Evolutionary conservation across 2,113 vertebrate genomes (phyloP).

Genomic region (Pitta sordida): DNA sequence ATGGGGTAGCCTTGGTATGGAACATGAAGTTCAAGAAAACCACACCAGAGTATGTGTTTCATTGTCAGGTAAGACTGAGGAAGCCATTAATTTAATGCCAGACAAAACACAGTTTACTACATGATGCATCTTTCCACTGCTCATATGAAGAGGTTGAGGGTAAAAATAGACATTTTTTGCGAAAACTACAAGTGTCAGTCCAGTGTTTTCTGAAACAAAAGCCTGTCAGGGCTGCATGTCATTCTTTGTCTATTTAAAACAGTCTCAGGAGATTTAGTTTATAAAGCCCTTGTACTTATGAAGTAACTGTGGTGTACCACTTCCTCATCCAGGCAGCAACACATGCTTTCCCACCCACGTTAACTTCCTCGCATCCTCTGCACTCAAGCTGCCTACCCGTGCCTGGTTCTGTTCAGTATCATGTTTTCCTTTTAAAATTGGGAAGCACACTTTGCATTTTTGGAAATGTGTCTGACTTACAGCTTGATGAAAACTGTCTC

Average conservation of each 20-base stretch:
- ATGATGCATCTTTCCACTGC: not conserved
- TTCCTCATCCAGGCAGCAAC: conserved; percentile 82
- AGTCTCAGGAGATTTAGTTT: conserved; percentile 72
- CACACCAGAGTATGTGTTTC: conserved; percentile 96
- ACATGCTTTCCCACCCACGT: conserved; percentile 84
- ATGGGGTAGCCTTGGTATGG: conserved; percentile 94
- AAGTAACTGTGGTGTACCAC: conserved; percentile 87
- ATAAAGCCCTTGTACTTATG: conserved; percentile 80
- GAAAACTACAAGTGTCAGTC: conserved; percentile 50
- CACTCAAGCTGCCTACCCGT: conserved; percentile 5
- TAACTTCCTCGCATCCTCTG: conserved; percentile 47
- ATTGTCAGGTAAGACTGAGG: conserved; percentile 87
- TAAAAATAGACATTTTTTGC: conserved; percentile 64
- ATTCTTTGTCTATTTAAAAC: conserved; percentile 75
- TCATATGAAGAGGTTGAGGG: conserved; percentile 19
- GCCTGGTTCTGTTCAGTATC: conserved; percentile 2
- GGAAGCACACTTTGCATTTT: not conserved
- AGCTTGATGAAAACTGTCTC: not conserved
- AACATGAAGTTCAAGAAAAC: conserved; percentile 99
- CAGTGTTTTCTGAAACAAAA: conserved; percentile 68
- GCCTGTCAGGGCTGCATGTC: conserved; percentile 62
- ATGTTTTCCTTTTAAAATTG: conserved; percentile 4
- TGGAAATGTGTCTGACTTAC: not conserved
- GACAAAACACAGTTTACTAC: not conserved
- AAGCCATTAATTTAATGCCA: not conserved